Base-by-base conservation (phyloP, 2,797 vertebrate species). In the Centroberyx gerrardi region DNA sequence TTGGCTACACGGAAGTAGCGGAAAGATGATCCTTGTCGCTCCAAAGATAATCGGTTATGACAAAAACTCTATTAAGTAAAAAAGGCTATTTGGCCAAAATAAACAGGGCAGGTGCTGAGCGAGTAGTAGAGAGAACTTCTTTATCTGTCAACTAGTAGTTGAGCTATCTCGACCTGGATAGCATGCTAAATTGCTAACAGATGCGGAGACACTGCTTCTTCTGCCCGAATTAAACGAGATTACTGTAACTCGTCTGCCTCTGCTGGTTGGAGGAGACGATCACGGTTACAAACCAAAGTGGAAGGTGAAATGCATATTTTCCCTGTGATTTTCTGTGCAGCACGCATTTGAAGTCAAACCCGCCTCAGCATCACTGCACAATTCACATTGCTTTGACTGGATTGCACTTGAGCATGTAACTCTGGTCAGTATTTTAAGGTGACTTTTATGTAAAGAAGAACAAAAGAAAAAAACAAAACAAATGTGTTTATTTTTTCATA, bases 231-330 rank as follows among this genome's bases (percentile, higher is more conserved):
- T 0, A 15, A 51, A 10, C 8, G 1, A 18, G 13, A 38, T 38
- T n/a, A 6, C 0, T 2, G 49, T 15, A 4, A 5, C 40, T 54
- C 14, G 55, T 1, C 36, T 38, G 84, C 85, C 89, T 53, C 90
- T 85, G 17, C 56, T 78, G 89, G 83, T 3, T 8, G 87, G 86
- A 86, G 52, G 74, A 68, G 51, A 4, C 0, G 17, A 53, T 28
- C 22, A 18, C 48, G 18, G 17, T 56, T 31, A 14, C 14, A 56
- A 31, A 38, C 18, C 58, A 8, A 18, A 61, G 7, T 58, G 10
- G 28, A 76, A 36, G 29, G 4, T 18, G 5, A 46, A 65, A 17
- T 27, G 40, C 28, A 27, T 48, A 15, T 40, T 31, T 40, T 6
- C 53, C 38, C 40, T 2, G 10, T 10, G 2, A 10, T 42, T 40